Conservation (phyloP, 2,113 vertebrate species). For the Synodontis membranacea region DNA sequence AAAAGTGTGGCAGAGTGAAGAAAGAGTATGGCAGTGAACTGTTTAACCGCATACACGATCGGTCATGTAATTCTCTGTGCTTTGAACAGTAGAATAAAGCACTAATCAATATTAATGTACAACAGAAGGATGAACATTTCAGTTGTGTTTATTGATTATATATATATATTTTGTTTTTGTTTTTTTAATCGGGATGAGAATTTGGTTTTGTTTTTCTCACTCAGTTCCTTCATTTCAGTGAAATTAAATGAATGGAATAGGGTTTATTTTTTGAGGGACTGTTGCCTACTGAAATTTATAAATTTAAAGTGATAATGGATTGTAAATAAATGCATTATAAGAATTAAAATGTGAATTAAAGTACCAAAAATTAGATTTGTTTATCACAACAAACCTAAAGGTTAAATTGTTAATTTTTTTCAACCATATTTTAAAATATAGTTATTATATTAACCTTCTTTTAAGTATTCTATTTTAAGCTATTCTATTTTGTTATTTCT, state of each 20-base stretch:
- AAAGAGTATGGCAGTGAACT: constrained; percentile 47
- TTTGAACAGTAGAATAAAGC: constrained; percentile 41
- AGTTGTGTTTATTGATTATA: constrained; percentile 49
- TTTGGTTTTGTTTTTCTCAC: constrained; percentile 41
- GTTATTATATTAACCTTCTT: too few relatives aligned
- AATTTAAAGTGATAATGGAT: not conserved
- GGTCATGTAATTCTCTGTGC: constrained; percentile 38
- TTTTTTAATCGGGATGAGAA: constrained; percentile 59
- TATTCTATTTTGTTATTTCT: too few relatives aligned
- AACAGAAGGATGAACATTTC: constrained; percentile 63
- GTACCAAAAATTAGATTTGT: not conserved
- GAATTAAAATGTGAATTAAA: not conserved
- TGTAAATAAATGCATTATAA: not conserved
- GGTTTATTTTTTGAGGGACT: not conserved
- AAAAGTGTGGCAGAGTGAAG: constrained; percentile 45
- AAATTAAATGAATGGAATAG: too few relatives aligned
- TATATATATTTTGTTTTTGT: too few relatives aligned
- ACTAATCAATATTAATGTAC: constrained; percentile 68
- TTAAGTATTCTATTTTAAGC: too few relatives aligned
- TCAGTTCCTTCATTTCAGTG: not conserved
- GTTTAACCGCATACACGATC: constrained; percentile 58
- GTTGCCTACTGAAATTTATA: not conserved
- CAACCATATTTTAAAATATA: not conserved
- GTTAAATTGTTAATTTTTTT: not conserved
- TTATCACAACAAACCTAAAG: not conserved